phyloP scores from a whole-genome alignment of 2,888 invertebrate genomes.

The Geotrupes spiniger region DNA sequence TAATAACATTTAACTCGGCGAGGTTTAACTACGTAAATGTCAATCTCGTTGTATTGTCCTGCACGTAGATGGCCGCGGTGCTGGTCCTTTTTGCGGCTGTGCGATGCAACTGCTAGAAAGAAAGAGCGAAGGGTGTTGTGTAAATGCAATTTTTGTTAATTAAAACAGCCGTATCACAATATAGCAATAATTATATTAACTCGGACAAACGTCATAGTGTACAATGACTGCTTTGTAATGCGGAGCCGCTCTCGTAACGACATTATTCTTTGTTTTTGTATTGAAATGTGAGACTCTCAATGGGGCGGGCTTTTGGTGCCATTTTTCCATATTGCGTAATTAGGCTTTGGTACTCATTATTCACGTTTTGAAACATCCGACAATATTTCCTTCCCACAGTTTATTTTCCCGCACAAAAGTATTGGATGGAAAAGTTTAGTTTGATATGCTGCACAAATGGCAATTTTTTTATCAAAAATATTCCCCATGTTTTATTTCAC shows the following conservation, averaged over 20 bases:
- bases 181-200: slow-evolving; percentile 27
- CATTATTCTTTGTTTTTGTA: no score
- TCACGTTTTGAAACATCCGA: no score
- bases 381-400: no score
- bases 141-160: slow-evolving; percentile 23
- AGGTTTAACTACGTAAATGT: slow-evolving; percentile 37
- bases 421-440: no score
- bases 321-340: no score
- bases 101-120: slow-evolving; percentile 9
- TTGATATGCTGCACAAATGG: no score
- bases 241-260: slow-evolving; percentile 1
- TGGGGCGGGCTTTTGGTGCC: no score
- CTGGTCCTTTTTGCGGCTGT: slow-evolving; percentile 11
- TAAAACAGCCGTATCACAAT: slow-evolving; percentile 25
- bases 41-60: slow-evolving; percentile 31
- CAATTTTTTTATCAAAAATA: no score
- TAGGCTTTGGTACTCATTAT: no score
- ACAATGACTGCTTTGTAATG: slow-evolving; percentile 20
- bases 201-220: slow-evolving; percentile 23
- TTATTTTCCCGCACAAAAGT: no score
- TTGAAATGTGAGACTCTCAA: no score
- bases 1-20: slow-evolving; percentile 39
- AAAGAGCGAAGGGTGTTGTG: slow-evolving; percentile 2
- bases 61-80: slow-evolving; percentile 22
- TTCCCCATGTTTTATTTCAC: no score